Conservation (phyloP, 2,888 invertebrate species). For the Xylophagus ater region DNA sequence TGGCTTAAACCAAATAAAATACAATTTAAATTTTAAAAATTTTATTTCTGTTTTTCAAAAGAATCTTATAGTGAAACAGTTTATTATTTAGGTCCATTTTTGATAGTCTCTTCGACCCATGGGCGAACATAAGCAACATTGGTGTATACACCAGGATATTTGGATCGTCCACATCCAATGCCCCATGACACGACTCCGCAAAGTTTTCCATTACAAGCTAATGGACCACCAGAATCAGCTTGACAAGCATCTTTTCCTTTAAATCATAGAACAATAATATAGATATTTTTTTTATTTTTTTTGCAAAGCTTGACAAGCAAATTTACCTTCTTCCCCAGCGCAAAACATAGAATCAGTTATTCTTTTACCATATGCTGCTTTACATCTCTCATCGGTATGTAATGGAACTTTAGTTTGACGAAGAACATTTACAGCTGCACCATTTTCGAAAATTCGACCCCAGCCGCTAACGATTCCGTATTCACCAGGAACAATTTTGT, state of each 20-base stretch:
- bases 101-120: slow-evolving; percentile 22
- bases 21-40: too few relatives aligned
- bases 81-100: too few relatives aligned
- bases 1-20: too few relatives aligned
- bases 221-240: slow-evolving; percentile 9
- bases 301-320: slow-evolving; percentile 32
- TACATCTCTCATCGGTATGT: slow-evolving; percentile 24
- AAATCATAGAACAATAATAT: too few relatives aligned
- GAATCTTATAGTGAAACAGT: too few relatives aligned
- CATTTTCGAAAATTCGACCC: slow-evolving; percentile 24
- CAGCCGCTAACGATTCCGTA: slow-evolving; percentile 27
- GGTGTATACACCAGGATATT: slow-evolving; percentile 10
- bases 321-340: slow-evolving; percentile 13
- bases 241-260: slow-evolving; percentile 8
- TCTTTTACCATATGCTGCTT: slow-evolving; percentile 22
- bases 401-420: slow-evolving; percentile 25
- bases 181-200: slow-evolving; percentile 7
- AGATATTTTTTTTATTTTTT: too few relatives aligned
- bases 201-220: background rate
- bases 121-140: slow-evolving; percentile 20
- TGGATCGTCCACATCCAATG: slow-evolving; percentile 3
- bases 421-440: slow-evolving; percentile 19
- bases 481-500: slow-evolving; percentile 21
- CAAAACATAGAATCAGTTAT: slow-evolving; percentile 21
- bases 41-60: too few relatives aligned